A percentile compares a stretch with the other conserved stretches of the same genome.
phyloP scores from a whole-genome alignment of 2,113 vertebrate species.

The Phrynosoma platyrhinos region DNA sequence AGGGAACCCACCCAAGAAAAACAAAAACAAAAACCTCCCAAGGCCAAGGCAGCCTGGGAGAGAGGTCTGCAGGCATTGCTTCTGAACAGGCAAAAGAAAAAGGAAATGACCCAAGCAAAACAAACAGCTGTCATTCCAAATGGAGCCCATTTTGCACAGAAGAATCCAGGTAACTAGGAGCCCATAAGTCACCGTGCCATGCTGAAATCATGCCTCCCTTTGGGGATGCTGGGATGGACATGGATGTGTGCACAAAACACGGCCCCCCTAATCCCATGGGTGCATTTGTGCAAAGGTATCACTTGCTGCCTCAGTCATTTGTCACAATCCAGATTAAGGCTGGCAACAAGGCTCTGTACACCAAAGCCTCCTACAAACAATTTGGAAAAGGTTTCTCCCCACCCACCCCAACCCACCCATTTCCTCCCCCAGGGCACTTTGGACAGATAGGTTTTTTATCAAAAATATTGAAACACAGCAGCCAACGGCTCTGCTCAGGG shows the following conservation, averaged over 20 bases:
- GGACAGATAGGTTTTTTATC: not conserved
- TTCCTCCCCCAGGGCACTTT: not conserved
- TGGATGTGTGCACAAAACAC: no score
- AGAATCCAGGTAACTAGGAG: no score
- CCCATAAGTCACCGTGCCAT: no score
- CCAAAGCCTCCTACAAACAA: not conserved
- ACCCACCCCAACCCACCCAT: no score
- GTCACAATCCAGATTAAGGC: not conserved
- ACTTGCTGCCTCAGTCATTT: not conserved
- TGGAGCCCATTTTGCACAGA: no score
- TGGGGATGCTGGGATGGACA: not conserved
- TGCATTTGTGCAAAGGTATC: not conserved
- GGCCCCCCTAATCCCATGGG: not conserved
- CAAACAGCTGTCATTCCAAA: no score
- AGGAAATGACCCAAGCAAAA: no score
- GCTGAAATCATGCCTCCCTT: no score
- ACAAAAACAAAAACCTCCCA: no score
- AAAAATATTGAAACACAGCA: not conserved
- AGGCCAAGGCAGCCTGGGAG: no score
- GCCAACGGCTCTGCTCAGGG: conserved; percentile 19
- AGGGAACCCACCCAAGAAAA: not conserved
- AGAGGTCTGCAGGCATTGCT: no score
- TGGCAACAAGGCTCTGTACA: not conserved
- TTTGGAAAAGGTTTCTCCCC: not conserved
- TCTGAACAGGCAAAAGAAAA: no score